phyloP scores from a whole-genome alignment of 2,113 vertebrate species.

The Marmota flaviventris region DNA sequence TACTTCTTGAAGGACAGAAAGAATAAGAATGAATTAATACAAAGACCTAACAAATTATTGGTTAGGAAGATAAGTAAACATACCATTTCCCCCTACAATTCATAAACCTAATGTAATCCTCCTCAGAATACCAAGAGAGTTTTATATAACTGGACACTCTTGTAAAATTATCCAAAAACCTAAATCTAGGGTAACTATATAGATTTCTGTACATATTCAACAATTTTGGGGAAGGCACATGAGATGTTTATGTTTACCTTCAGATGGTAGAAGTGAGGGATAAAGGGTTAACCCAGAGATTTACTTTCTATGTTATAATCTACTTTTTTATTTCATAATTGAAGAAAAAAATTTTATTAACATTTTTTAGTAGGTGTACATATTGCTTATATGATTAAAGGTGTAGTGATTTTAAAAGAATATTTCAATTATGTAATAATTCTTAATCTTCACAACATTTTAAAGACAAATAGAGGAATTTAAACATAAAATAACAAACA shows the following conservation, averaged over 20 bases:
- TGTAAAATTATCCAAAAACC: neutral
- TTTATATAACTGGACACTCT: neutral
- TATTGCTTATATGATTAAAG: neutral
- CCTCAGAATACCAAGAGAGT: neutral
- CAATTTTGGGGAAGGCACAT: neutral
- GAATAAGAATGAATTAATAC: conserved; percentile 3
- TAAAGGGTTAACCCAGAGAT: neutral
- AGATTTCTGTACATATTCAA: neutral
- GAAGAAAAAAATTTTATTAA: neutral
- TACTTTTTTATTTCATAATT: no score
- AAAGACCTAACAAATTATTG: neutral
- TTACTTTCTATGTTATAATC: neutral
- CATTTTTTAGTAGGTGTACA: neutral
- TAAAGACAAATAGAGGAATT: neutral
- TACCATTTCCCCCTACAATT: neutral
- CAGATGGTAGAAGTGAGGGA: neutral
- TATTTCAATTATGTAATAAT: neutral
- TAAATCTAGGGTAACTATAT: neutral
- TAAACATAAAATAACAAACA: no score
- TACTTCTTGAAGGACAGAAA: conserved; percentile 33
- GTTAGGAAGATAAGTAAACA: neutral
- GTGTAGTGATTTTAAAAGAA: neutral
- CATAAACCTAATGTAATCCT: neutral
- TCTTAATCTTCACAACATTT: neutral
- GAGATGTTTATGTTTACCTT: neutral